Percentiles rank a stretch among this genome's conserved stretches.
phyloP scores from a whole-genome alignment of 2,113 vertebrate species.

The Gymnogyps californianus region DNA sequence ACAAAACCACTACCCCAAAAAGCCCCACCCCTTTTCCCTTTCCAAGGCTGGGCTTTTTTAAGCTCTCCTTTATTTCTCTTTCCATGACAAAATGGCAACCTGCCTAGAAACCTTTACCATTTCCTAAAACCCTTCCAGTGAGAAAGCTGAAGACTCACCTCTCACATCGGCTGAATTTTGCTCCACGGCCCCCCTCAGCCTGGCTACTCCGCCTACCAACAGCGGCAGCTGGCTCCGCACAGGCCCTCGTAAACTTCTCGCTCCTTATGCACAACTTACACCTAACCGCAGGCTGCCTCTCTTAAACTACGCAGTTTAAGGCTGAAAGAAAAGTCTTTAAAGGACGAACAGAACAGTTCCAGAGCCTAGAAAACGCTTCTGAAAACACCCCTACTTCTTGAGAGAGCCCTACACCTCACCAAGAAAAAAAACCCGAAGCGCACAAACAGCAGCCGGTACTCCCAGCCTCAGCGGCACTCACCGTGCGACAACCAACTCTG shows the following conservation, averaged over 20 bases:
- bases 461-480: accelerated
- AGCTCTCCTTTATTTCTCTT: neutral
- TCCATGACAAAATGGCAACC: neutral
- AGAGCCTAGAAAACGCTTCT: neutral
- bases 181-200: no score
- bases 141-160: neutral
- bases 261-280: neutral
- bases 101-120: neutral
- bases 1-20: no score
- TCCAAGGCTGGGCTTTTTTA: neutral
- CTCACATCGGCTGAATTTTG: accelerated
- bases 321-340: neutral
- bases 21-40: neutral
- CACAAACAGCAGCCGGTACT: neutral
- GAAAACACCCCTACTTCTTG: neutral
- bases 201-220: neutral
- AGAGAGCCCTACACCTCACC: neutral
- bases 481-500: neutral
- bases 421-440: accelerated
- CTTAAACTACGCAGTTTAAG: neutral
- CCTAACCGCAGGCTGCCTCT: neutral
- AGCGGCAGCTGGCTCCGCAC: accelerated
- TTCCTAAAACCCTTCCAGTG: neutral
- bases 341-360: neutral
- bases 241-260: neutral